Conservation (phyloP, 2,888 invertebrate species). For the Chalcis sispes region DNA sequence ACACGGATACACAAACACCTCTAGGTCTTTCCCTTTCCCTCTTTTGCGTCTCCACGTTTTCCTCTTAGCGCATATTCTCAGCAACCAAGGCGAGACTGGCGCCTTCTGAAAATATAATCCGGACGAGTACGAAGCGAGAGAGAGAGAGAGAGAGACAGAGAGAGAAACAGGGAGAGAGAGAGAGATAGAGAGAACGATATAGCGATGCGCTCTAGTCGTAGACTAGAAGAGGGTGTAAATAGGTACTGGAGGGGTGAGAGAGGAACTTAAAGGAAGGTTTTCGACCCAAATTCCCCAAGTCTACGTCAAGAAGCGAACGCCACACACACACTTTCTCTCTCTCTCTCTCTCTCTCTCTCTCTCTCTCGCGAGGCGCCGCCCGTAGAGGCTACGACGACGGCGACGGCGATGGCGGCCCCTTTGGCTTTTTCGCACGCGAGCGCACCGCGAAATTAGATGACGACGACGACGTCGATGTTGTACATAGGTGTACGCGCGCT, state of each 20-base stretch:
- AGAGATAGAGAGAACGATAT: background rate
- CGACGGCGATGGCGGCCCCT: constrained; percentile 14
- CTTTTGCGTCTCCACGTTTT: too few relatives aligned
- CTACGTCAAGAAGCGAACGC: too few relatives aligned
- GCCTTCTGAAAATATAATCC: constrained; percentile 58
- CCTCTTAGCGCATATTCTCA: too few relatives aligned
- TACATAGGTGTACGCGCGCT: too few relatives aligned
- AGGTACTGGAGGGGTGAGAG: background rate
- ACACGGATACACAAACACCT: too few relatives aligned
- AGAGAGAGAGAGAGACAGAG: constrained; percentile 12
- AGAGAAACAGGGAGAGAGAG: constrained; percentile 7
- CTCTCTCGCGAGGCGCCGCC: constrained; percentile 1
- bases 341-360: background rate
- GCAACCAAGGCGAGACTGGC: constrained; percentile 35
- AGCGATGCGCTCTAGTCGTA: too few relatives aligned
- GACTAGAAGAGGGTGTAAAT: too few relatives aligned
- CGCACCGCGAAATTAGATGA: background rate
- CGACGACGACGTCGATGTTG: constrained; percentile 30
- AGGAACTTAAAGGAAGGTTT: constrained; percentile 26
- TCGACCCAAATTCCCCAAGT: constrained; percentile 56
- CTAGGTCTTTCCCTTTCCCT: too few relatives aligned
- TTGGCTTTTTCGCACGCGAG: constrained; percentile 16
- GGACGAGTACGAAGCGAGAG: constrained; percentile 10
- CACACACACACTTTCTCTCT: constrained; percentile 3
- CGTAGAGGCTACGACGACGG: too few relatives aligned